Conservation (phyloP, 1,140 invertebrate species). For the Caenorhabditis tropicalis region DNA sequence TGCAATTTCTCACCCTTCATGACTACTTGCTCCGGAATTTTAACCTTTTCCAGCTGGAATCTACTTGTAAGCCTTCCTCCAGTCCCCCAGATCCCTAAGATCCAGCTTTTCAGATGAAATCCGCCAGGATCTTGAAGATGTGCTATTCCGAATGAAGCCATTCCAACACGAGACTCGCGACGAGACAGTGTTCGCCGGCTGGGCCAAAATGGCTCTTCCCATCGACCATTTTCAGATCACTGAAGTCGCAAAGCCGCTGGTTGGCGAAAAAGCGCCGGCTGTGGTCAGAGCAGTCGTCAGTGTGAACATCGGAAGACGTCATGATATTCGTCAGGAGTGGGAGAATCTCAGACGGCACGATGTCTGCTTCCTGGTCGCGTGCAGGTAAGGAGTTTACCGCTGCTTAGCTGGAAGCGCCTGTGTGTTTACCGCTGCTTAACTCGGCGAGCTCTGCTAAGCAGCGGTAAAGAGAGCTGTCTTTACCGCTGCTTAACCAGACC, state of each 20-base stretch:
- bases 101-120: slow-evolving; percentile 60
- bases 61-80: slow-evolving; percentile 85
- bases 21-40: slow-evolving; percentile 98
- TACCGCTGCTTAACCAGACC: no score
- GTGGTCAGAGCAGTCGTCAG: slow-evolving; percentile 91
- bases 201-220: slow-evolving; percentile 97
- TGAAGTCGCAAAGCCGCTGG: slow-evolving; percentile 76
- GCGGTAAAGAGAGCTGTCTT: no score
- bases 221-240: slow-evolving; percentile 90
- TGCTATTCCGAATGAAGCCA: slow-evolving; percentile 88
- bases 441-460: no score
- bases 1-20: slow-evolving; percentile 97
- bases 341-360: slow-evolving; percentile 94
- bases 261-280: slow-evolving; percentile 87
- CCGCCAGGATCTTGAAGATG: slow-evolving; percentile 93
- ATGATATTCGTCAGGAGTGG: slow-evolving; percentile 94
- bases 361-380: slow-evolving; percentile 89
- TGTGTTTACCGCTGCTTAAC: no score
- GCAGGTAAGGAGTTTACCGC: slow-evolving; percentile 82
- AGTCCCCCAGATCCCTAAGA: not conserved
- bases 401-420: no score
- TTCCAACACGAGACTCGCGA: slow-evolving; percentile 82
- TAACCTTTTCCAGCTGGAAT: slow-evolving; percentile 94
- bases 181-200: slow-evolving; percentile 89
- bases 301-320: slow-evolving; percentile 86